Evolutionary conservation across 2,888 invertebrate genomes (phyloP).

Genomic region (Stictocephala bisonia): DNA sequence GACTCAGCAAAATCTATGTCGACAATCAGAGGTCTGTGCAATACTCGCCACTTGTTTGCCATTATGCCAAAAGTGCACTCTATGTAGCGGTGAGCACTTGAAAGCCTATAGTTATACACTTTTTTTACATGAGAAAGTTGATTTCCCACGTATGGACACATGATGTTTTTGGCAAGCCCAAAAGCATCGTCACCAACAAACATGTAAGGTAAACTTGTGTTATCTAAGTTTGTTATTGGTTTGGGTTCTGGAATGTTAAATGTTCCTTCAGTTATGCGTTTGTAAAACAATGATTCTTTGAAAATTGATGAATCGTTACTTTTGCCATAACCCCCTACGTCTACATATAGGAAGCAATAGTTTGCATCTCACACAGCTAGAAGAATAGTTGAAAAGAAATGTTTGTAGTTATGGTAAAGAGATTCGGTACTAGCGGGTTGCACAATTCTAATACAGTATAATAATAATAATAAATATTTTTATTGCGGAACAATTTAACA

Average conservation of each 20-base stretch:
- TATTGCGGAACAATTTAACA: no score
- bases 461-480: no score
- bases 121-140: background rate
- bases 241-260: conserved; percentile 6
- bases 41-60: conserved; percentile 22
- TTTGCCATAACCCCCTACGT: conserved; percentile 25
- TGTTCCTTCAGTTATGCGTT: background rate
- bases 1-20: background rate
- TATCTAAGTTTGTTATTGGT: conserved; percentile 10
- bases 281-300: conserved; percentile 18
- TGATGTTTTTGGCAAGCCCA: conserved; percentile 9
- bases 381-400: conserved; percentile 40
- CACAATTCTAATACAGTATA: conserved; percentile 39
- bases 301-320: conserved; percentile 14
- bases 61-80: conserved; percentile 27
- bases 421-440: conserved; percentile 36
- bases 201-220: conserved; percentile 4
- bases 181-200: conserved; percentile 19
- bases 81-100: conserved; percentile 30
- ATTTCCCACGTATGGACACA: conserved; percentile 30
- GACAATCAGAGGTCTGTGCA: conserved; percentile 5
- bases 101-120: conserved; percentile 14
- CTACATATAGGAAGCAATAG: conserved; percentile 2
- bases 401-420: conserved; percentile 43
- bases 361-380: conserved; percentile 45